Evolutionary conservation across 1,140 invertebrate species (phyloP), one percentile per base, ranked within the genome.

Genomic region (Neodiprion virginianus): DNA sequence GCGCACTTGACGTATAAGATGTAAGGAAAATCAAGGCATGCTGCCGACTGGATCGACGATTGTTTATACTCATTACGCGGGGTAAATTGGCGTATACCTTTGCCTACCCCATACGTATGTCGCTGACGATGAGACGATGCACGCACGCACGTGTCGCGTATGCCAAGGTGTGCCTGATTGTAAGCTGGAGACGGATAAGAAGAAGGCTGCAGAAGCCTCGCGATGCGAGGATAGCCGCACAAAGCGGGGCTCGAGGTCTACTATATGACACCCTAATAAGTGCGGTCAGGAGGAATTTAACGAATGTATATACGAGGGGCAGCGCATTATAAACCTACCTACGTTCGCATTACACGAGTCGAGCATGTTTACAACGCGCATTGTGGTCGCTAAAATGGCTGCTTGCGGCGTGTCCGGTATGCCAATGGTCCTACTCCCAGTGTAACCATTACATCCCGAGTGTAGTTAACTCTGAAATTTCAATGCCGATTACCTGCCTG

Each of bases 351-450:
- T 73, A 11, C 72, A 73, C 65, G 28, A 21, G 48, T 10, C 14
- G 76, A 79, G 79, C 81, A 76, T 82, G 79, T 81, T 83, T 81
- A 77, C 76, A 79, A 72, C 74, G 79, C 40, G 80, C 79, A 86
- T 86, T 87, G 87, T 87, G 87, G 87, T 87, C 81, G 71, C 80
- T 81, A 5, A 86, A 83, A 86, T 86, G 79, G 80, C 79, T 82
- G 78, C 50, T 17, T 66, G 28, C 23, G 14, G 53, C 69, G 49
- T 69, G 40, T 67, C 70, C 72, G 79, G 74, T 69, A 78, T 82
- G 78, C 79, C 81, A 75, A 84, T 79, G 79, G 78, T 81, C 80
- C 77, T 40, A 40, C 28, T 40, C 28, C 1, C 28, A 40, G 28
- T 40, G 28, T 40, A 40, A 40, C 28, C 28, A 40, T 40, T 40